Conservation (phyloP, 35 echinoderm and acorn worm species). For the Eucidaris tribuloides region DNA sequence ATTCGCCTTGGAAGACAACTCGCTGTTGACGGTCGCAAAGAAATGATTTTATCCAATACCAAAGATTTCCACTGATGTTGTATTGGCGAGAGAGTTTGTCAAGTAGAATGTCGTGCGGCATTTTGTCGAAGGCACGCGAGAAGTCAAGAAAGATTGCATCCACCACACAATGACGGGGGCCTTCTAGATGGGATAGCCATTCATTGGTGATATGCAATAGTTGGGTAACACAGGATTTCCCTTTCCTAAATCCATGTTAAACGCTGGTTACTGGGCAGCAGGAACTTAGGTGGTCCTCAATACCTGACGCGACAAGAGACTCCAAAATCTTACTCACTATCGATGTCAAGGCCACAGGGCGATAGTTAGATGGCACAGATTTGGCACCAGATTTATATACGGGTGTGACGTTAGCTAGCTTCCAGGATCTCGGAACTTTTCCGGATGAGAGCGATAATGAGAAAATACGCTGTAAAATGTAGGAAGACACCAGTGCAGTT, state of each 20-base stretch:
- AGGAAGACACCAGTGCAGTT: background rate
- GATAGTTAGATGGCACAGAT: background rate
- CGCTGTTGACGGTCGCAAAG: background rate
- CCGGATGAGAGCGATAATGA: background rate
- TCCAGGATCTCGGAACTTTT: conserved; percentile 14
- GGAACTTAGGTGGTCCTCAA: background rate
- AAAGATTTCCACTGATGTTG: conserved; percentile 9
- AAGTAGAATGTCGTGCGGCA: background rate
- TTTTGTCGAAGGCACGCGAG: conserved; percentile 29
- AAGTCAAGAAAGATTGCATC: conserved; percentile 34
- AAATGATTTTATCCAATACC: conserved; percentile 13
- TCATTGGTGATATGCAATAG: background rate
- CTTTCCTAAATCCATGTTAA: conserved; percentile 12
- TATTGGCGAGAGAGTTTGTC: background rate
- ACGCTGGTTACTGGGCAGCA: conserved; percentile 1
- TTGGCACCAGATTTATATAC: conserved; percentile 19
- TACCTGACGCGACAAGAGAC: background rate
- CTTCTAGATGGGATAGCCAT: conserved; percentile 9
- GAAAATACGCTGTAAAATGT: conserved; percentile 1
- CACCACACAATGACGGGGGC: background rate
- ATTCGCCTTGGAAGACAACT: conserved; percentile 9
- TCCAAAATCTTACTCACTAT: conserved; percentile 7
- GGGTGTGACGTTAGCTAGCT: conserved; percentile 1
- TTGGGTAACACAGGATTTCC: conserved; percentile 23
- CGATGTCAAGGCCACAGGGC: background rate